A percentile compares a stretch with the other conserved stretches of the same genome.
These are phyloP conservation scores for Drosophila putrida DNA, from an alignment of 2,888 invertebrate genomes.

Conservation along the genomic window DNA sequence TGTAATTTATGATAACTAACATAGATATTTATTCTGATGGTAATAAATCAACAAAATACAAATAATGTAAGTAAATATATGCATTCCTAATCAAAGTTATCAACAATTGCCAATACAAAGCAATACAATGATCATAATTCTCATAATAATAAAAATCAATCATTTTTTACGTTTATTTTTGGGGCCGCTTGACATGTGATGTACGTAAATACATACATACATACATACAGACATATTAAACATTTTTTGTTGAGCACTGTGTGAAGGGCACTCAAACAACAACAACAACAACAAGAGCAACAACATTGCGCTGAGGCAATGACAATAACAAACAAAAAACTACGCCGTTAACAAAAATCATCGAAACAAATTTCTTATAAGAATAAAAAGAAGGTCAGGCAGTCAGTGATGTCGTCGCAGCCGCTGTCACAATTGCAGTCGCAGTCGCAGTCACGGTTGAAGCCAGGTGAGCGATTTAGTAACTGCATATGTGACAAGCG, in stretches of 20 bases:
- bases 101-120: constrained; percentile 40
- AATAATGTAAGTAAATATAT: constrained; percentile 6
- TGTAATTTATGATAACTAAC: constrained; percentile 1
- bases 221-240: constrained; percentile 4
- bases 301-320: constrained; percentile 17
- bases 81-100: constrained; percentile 27
- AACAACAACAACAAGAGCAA: constrained; percentile 6
- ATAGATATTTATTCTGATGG: background rate
- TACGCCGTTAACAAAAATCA: constrained; percentile 58
- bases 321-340: constrained; percentile 50
- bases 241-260: constrained; percentile 29
- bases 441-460: constrained; percentile 16
- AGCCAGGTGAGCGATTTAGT: constrained; percentile 52
- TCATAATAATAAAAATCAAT: constrained; percentile 54
- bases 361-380: constrained; percentile 50
- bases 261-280: constrained; percentile 36
- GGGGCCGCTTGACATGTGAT: constrained; percentile 34
- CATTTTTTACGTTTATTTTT: constrained; percentile 29
- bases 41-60: background rate
- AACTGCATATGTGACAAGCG: constrained; percentile 52
- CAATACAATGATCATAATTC: constrained; percentile 32
- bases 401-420: constrained; percentile 23
- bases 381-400: constrained; percentile 62
- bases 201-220: constrained; percentile 8
- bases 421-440: constrained; percentile 26